Percentiles rank a stretch among this genome's conserved stretches.
phyloP scores from a whole-genome alignment of 2,113 vertebrate genomes.

The Calonectris borealis region DNA sequence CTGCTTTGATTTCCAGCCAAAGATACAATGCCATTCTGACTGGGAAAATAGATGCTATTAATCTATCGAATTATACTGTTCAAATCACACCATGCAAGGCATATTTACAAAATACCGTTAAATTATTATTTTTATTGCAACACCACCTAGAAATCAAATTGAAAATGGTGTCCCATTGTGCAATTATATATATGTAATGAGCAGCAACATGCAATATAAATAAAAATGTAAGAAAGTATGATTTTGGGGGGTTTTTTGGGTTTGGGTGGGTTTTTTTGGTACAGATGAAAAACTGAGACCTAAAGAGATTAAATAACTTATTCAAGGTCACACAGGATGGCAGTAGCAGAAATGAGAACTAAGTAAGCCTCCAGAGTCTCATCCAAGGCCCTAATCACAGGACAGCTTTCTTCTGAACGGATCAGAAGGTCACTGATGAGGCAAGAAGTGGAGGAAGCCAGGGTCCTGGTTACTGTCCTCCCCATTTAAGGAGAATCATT shows the following conservation, averaged over 20 bases:
- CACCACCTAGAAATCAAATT: neutral
- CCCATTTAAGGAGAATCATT: neutral
- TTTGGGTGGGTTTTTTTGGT: neutral
- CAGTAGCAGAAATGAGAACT: neutral
- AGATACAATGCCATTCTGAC: neutral
- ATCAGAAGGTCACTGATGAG: neutral
- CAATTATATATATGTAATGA: neutral
- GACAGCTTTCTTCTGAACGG: neutral
- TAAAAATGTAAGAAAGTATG: neutral
- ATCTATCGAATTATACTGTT: neutral
- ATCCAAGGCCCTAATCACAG: neutral
- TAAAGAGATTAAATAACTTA: neutral
- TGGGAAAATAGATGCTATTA: neutral
- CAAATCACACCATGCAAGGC: neutral
- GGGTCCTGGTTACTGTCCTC: neutral
- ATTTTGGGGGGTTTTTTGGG: neutral
- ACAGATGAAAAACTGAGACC: neutral
- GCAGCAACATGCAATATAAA: neutral
- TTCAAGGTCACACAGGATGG: neutral
- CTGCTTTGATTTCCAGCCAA: slow-evolving; percentile 1
- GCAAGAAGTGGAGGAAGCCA: neutral
- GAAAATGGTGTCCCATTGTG: neutral
- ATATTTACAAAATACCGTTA: neutral
- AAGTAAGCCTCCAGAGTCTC: neutral
- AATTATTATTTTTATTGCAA: neutral